phyloP scores from a whole-genome alignment of 2,797 vertebrate species.

The Botia kubotai region DNA sequence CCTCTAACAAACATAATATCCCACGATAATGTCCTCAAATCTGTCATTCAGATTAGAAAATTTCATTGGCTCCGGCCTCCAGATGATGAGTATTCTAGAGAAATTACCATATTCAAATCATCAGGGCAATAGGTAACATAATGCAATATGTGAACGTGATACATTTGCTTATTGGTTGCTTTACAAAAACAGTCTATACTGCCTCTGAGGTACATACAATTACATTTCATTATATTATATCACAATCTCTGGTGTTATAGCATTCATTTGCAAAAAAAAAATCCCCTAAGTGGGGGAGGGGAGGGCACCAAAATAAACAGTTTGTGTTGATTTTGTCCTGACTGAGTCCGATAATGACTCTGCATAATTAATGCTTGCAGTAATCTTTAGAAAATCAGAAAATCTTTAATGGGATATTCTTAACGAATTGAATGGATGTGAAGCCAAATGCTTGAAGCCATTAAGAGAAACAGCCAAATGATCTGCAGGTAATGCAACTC shows the following conservation, averaged over 20 bases:
- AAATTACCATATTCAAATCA: background rate
- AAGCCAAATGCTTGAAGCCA: conserved; percentile 69
- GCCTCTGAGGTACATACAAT: conserved; percentile 65
- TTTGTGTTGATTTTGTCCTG: conserved; percentile 75
- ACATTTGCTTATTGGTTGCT: conserved; percentile 27
- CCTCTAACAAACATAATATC: background rate
- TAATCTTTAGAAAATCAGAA: no score
- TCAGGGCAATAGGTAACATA: conserved; percentile 6
- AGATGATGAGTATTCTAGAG: conserved; percentile 20
- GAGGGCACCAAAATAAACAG: conserved; percentile 67
- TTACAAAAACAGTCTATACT: conserved; percentile 53
- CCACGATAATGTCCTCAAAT: background rate
- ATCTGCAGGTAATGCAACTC: conserved; percentile 47
- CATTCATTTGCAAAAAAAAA: conserved; percentile 62
- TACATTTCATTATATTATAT: conserved; percentile 69
- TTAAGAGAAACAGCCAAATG: conserved; percentile 67
- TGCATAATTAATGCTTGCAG: conserved; percentile 76
- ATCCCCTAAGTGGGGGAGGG: background rate
- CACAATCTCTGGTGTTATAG: conserved; percentile 69
- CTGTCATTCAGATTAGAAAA: conserved; percentile 29
- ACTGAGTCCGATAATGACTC: conserved; percentile 71
- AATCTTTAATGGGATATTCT: conserved; percentile 70
- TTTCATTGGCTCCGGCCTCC: conserved; percentile 8
- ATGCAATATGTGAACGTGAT: conserved; percentile 13
- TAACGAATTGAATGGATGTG: conserved; percentile 64